These are phyloP conservation scores for Sciurus vulgaris DNA, from an alignment of 2,797 vertebrate species.

Conservation along the genomic window DNA sequence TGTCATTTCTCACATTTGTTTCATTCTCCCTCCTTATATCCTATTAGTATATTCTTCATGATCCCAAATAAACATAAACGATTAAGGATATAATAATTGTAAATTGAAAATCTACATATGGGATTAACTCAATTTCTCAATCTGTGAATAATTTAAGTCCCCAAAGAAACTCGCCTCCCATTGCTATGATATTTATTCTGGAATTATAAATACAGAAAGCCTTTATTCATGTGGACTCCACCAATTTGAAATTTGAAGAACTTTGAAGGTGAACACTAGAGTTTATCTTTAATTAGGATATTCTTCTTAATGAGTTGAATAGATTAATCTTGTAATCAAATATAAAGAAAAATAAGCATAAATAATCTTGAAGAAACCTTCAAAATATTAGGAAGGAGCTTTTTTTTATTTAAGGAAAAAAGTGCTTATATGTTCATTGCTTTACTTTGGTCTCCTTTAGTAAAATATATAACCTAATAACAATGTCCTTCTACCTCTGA, in stretches of 20 bases:
- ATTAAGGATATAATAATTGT: slow-evolving; percentile 72
- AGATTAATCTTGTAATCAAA: slow-evolving; percentile 53
- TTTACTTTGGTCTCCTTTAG: slow-evolving; percentile 1
- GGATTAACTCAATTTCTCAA: slow-evolving; percentile 70
- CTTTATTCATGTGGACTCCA: slow-evolving; percentile 14
- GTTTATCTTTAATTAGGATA: slow-evolving; percentile 60
- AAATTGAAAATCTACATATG: slow-evolving; percentile 71
- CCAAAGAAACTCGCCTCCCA: slow-evolving; percentile 24
- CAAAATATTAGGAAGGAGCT: neutral
- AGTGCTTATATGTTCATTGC: neutral
- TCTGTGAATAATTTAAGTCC: slow-evolving; percentile 75
- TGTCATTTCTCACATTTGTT: slow-evolving; percentile 20
- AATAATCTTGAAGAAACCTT: neutral
- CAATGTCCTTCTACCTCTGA: neutral
- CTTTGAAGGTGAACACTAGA: slow-evolving; percentile 57
- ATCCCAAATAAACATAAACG: slow-evolving; percentile 47
- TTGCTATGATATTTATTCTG: slow-evolving; percentile 70
- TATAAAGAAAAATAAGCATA: slow-evolving; percentile 35
- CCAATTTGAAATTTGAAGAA: slow-evolving; percentile 61
- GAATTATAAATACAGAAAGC: slow-evolving; percentile 64
- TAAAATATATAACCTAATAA: neutral
- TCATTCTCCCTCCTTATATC: slow-evolving; percentile 60
- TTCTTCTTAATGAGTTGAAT: slow-evolving; percentile 35
- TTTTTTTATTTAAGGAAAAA: neutral
- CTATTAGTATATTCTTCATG: slow-evolving; percentile 47